These are phyloP conservation scores for Pterocles gutturalis DNA, from an alignment of 2,113 vertebrate species.

Conservation along the genomic window DNA sequence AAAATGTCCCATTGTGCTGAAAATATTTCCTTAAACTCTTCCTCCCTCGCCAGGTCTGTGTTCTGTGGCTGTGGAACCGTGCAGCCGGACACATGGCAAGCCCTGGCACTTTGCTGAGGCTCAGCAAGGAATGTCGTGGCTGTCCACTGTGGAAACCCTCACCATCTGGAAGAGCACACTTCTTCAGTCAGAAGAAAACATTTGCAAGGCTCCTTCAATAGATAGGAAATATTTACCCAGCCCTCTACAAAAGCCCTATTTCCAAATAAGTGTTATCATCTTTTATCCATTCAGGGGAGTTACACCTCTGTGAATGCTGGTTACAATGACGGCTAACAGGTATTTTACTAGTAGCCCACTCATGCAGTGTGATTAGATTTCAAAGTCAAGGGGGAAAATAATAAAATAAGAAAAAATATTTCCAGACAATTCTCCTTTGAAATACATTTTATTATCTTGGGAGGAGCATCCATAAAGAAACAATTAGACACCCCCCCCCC, in stretches of 20 bases:
- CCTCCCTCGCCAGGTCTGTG: background rate
- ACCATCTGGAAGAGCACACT: background rate
- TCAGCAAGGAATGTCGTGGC: rapidly evolving
- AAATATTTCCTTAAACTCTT: background rate
- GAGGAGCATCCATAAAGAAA: background rate
- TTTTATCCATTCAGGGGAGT: background rate
- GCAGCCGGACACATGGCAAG: background rate
- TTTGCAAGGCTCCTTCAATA: background rate
- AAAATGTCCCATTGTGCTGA: background rate
- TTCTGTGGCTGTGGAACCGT: constrained; percentile 39
- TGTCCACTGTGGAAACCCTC: background rate
- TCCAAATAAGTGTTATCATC: background rate
- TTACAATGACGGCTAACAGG: background rate
- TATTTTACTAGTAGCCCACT: background rate
- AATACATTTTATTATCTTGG: background rate
- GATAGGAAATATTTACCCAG: background rate
- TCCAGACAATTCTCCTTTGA: background rate
- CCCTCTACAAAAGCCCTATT: background rate
- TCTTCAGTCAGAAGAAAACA: background rate
- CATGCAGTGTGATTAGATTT: background rate
- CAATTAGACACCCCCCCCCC: no score
- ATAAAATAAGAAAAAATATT: background rate
- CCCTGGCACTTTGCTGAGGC: constrained; percentile 3
- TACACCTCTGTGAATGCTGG: background rate
- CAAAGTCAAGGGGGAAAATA: background rate